phyloP scores from a whole-genome alignment of 2,888 invertebrate genomes.

The Callinectes sapidus region DNA sequence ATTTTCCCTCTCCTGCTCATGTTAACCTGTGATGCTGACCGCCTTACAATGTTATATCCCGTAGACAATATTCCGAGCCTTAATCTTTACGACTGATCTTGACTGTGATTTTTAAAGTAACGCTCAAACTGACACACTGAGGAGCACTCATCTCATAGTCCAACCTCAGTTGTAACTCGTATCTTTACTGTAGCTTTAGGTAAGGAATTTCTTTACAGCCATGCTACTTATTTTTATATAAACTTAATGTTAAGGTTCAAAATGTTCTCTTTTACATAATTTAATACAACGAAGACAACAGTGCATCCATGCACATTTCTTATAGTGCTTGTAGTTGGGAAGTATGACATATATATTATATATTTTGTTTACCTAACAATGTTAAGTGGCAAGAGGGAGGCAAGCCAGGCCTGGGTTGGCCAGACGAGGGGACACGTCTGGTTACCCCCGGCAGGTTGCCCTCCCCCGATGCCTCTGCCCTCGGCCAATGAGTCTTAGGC shows the following conservation, averaged over 20 bases:
- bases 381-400: constrained; percentile 20
- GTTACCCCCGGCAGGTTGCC: not conserved
- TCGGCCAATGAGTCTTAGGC: constrained; percentile 47
- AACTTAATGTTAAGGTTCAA: constrained; percentile 6
- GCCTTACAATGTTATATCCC: constrained; percentile 44
- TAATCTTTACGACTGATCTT: constrained; percentile 41
- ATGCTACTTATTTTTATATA: constrained; percentile 51
- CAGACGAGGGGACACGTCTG: constrained; percentile 32
- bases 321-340: constrained; percentile 12
- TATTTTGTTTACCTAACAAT: constrained; percentile 36
- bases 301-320: constrained; percentile 41
- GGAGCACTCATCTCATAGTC: not conserved
- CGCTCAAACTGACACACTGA: constrained; percentile 30
- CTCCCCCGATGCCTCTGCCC: constrained; percentile 47
- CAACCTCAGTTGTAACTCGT: constrained; percentile 37
- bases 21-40: constrained; percentile 65
- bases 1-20: constrained; percentile 36
- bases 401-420: not conserved
- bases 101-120: constrained; percentile 44
- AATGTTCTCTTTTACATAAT: constrained; percentile 10
- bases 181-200: constrained; percentile 2
- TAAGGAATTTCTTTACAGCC: constrained; percentile 35
- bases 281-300: constrained; percentile 38
- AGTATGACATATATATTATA: constrained; percentile 36
- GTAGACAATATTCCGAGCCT: constrained; percentile 48